A percentile compares a stretch with the other conserved stretches of the same genome.
phyloP scores from a whole-genome alignment of 2,113 vertebrate genomes.

The Tetrax tetrax region DNA sequence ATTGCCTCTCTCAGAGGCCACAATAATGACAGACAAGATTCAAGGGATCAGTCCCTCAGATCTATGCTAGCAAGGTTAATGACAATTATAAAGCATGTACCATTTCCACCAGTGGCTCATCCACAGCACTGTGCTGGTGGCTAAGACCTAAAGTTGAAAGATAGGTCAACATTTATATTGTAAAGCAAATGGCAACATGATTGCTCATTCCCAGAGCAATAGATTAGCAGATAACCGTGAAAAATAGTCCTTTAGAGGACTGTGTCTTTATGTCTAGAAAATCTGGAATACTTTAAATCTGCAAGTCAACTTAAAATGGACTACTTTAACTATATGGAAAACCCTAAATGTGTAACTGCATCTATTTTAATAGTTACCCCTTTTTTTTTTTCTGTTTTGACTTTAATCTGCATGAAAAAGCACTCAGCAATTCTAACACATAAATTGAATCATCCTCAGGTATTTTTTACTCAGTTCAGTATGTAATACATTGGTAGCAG shows the following conservation, averaged over 20 bases:
- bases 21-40: neutral
- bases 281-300: neutral
- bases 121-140: neutral
- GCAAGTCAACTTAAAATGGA: neutral
- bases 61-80: neutral
- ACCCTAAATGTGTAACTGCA: neutral
- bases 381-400: neutral
- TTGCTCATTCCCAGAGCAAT: neutral
- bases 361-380: neutral
- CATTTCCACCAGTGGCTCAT: neutral
- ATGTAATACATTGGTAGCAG: neutral
- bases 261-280: neutral
- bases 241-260: neutral
- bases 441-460: neutral
- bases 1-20: neutral
- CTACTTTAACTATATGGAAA: neutral
- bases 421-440: neutral
- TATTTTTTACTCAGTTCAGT: neutral
- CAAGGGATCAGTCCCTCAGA: neutral
- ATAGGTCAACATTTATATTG: neutral
- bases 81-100: neutral
- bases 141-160: neutral
- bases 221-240: neutral
- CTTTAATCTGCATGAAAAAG: neutral
- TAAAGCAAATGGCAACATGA: neutral